A percentile compares a stretch with the other conserved stretches of the same genome.
phyloP scores from a whole-genome alignment of 2,888 invertebrate species.

The Cryptosula pallasiana region DNA sequence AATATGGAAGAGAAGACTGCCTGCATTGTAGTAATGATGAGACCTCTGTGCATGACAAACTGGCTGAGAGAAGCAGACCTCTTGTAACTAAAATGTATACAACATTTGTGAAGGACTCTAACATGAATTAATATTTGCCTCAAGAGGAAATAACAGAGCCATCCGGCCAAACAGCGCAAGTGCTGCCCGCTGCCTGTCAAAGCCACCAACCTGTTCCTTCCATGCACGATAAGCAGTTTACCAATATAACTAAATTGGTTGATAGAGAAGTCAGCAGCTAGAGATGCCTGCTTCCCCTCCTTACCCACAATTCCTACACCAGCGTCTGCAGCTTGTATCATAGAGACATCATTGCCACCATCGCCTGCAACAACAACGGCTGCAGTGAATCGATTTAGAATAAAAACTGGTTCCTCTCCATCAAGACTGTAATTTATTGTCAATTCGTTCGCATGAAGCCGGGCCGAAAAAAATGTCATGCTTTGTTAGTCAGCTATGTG shows the following conservation, averaged over 20 bases:
- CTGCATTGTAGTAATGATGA: conserved; percentile 97
- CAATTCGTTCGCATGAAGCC: too few species aligned
- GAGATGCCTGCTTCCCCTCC: conserved; percentile 63
- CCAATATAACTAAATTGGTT: conserved; percentile 79
- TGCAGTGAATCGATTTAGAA: too few species aligned
- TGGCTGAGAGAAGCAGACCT: conserved; percentile 94
- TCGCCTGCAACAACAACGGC: too few species aligned
- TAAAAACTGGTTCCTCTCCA: too few species aligned
- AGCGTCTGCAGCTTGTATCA: conserved; percentile 64
- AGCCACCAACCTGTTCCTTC: conserved; percentile 63
- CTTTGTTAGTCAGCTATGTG: too few species aligned
- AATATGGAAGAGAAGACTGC: conserved; percentile 98
- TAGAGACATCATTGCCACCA: conserved; percentile 69
- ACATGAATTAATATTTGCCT: too few species aligned
- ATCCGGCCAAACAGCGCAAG: too few species aligned
- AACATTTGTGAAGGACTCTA: too few species aligned
- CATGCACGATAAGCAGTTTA: conserved; percentile 76
- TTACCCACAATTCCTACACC: conserved; percentile 54
- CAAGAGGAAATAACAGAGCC: too few species aligned
- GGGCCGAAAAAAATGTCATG: too few species aligned
- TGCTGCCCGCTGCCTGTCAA: neutral
- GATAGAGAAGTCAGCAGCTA: conserved; percentile 96
- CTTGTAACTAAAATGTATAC: conserved; percentile 72
- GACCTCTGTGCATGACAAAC: conserved; percentile 95
- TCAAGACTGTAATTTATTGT: too few species aligned